Conservation (phyloP, 2,113 vertebrate species). For the Limnothrissa miodon region DNA sequence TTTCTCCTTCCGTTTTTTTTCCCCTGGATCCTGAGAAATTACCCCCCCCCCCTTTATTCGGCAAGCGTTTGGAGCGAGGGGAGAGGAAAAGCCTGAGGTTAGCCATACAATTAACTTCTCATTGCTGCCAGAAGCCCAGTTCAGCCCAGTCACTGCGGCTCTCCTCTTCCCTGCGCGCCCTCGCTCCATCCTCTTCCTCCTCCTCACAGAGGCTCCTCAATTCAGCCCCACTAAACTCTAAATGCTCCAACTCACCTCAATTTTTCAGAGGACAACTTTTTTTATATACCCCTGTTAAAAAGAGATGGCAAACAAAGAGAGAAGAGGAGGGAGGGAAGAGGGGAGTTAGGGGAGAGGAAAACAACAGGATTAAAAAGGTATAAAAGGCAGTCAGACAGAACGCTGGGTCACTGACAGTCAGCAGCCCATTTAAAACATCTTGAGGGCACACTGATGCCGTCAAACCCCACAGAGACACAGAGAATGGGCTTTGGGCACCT, state of each 20-base stretch:
- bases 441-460: not conserved
- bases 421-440: not conserved
- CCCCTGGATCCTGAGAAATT: not conserved
- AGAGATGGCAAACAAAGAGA: not conserved
- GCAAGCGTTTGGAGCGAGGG: not conserved
- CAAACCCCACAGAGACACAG: not conserved
- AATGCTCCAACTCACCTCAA: not conserved
- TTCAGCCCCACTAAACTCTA: not conserved
- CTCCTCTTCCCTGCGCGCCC: not conserved
- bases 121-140: not conserved
- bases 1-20: not conserved
- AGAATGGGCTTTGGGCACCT: not conserved
- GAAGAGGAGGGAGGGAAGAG: not conserved
- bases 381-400: not conserved
- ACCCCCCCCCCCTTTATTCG: not conserved
- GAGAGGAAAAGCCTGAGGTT: not conserved
- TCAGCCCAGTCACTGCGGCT: conserved; percentile 9
- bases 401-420: not conserved
- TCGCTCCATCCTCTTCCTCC: not conserved
- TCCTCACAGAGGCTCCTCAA: not conserved
- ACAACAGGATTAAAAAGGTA: not conserved
- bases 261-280: not conserved
- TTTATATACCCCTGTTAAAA: not conserved
- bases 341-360: not conserved
- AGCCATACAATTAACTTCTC: conserved; percentile 27